phyloP scores from a whole-genome alignment of 53 echinoderm and acorn worm genomes.

The Pentamera pediparva region DNA sequence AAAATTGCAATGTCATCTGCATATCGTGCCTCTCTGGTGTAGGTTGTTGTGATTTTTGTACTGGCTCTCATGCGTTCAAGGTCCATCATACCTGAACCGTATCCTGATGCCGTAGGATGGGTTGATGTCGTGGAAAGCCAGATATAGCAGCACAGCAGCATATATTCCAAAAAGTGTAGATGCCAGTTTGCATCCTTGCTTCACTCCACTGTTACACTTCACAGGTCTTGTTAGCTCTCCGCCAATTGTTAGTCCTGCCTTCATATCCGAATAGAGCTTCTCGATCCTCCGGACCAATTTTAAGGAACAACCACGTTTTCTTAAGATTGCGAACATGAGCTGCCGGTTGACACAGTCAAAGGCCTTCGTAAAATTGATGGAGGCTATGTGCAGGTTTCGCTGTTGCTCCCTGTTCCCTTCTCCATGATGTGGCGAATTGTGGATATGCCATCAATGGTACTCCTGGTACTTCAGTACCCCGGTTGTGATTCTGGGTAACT shows the following conservation, averaged over 20 bases:
- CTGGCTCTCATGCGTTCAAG: neutral
- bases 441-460: too few relatives aligned
- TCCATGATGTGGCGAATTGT: too few relatives aligned
- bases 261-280: neutral
- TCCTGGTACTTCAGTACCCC: too few relatives aligned
- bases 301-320: neutral
- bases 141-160: neutral
- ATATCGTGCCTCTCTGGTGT: neutral
- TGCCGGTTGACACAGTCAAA: constrained; percentile 3
- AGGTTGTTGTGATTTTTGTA: neutral
- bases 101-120: neutral
- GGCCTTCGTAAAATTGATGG: neutral
- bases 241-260: neutral
- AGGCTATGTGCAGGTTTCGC: too few relatives aligned
- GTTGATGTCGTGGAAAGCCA: neutral
- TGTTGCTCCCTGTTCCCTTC: too few relatives aligned
- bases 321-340: neutral
- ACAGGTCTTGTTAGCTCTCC: neutral
- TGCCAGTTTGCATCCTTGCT: constrained; percentile 24
- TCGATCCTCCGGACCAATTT: neutral
- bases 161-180: constrained; percentile 8
- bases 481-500: too few relatives aligned
- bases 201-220: constrained; percentile 2
- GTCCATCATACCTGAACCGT: constrained; percentile 2
- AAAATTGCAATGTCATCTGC: neutral